phyloP scores from a whole-genome alignment of 2,113 vertebrate genomes.

The Nanorana parkeri region DNA sequence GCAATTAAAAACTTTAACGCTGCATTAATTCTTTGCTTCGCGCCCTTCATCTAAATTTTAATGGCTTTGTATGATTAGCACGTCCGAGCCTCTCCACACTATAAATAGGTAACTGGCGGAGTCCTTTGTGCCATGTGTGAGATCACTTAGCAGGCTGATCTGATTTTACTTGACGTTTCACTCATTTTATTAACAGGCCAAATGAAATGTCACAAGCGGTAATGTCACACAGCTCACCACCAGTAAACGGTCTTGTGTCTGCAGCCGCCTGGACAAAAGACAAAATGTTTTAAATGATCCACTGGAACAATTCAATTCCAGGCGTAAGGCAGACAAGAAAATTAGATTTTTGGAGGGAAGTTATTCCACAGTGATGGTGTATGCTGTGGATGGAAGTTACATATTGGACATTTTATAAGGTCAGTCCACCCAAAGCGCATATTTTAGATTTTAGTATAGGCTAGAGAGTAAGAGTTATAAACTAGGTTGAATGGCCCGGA shows the following conservation, averaged over 20 bases:
- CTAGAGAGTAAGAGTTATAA: no score
- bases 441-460: no score
- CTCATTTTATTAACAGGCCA: constrained; percentile 58
- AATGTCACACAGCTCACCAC: constrained; percentile 56
- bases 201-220: constrained; percentile 66
- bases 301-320: neutral
- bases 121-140: constrained; percentile 21
- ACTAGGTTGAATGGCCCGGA: no score
- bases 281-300: constrained; percentile 4
- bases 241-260: constrained; percentile 52
- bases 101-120: constrained; percentile 29
- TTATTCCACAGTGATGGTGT: no score
- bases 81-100: neutral
- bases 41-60: constrained; percentile 9
- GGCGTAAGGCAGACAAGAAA: neutral
- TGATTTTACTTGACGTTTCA: constrained; percentile 63
- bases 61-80: constrained; percentile 31
- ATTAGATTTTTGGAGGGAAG: neutral
- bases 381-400: no score
- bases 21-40: constrained; percentile 3
- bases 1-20: constrained; percentile 37
- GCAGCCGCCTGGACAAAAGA: constrained; percentile 14
- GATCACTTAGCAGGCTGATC: constrained; percentile 22
- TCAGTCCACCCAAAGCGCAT: no score
- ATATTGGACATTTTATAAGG: no score